These are phyloP conservation scores for Rhinoderma darwinii DNA, from an alignment of 2,113 vertebrate species.

Conservation along the genomic window DNA sequence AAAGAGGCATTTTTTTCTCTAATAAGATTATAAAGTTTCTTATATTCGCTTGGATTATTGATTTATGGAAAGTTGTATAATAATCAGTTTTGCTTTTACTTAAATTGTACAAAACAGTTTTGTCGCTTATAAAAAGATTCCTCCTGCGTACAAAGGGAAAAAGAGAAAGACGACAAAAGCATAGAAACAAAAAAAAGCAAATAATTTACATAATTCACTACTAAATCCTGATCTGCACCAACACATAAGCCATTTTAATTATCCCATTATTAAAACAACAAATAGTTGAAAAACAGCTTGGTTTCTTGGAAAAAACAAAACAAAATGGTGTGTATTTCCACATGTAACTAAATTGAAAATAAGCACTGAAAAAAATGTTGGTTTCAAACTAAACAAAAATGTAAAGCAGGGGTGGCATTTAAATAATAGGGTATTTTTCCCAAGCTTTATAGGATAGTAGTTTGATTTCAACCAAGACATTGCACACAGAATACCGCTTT, in stretches of 20 bases:
- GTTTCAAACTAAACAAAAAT: neutral
- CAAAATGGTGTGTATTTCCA: neutral
- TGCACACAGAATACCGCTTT: neutral
- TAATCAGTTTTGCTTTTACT: too few species aligned
- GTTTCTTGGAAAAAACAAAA: slow-evolving; percentile 67
- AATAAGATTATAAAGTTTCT: too few species aligned
- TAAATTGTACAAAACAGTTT: slow-evolving; percentile 84
- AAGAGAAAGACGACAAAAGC: slow-evolving; percentile 73
- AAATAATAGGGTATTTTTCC: neutral
- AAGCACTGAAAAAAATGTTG: neutral
- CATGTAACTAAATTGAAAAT: neutral
- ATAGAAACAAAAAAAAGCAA: slow-evolving; percentile 76
- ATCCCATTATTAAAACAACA: slow-evolving; percentile 73
- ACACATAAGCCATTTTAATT: slow-evolving; percentile 68
- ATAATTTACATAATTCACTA: slow-evolving; percentile 84
- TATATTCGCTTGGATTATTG: too few species aligned
- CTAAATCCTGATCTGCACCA: slow-evolving; percentile 74
- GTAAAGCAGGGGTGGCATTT: neutral
- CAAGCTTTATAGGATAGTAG: neutral
- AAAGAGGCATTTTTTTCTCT: too few species aligned
- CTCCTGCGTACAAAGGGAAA: slow-evolving; percentile 71
- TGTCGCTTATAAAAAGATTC: slow-evolving; percentile 76
- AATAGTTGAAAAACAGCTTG: slow-evolving; percentile 64
- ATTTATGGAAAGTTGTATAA: too few species aligned
- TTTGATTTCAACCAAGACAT: neutral